phyloP scores from a whole-genome alignment of 2,888 invertebrate species.

The Axea sp. region DNA sequence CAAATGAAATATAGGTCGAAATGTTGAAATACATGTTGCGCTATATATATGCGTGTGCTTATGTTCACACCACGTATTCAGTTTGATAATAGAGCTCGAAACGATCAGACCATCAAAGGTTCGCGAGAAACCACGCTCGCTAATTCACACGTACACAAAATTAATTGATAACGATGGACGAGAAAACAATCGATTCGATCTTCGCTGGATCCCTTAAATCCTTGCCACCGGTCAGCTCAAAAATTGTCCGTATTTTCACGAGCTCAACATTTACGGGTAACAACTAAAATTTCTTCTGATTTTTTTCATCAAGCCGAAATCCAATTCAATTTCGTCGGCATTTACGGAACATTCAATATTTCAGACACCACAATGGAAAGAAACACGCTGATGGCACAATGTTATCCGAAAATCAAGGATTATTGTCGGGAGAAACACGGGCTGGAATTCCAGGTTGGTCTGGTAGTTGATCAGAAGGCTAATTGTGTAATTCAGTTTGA shows the following conservation, averaged over 20 bases:
- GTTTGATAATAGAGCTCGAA: constrained; percentile 50
- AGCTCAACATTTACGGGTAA: constrained; percentile 98
- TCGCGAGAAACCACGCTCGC: background rate
- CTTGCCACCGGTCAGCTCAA: constrained; percentile 96
- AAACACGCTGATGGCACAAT: constrained; percentile 98
- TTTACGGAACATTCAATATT: constrained; percentile 24
- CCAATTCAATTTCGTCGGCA: constrained; percentile 3
- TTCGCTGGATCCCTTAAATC: constrained; percentile 93
- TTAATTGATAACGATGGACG: constrained; percentile 85
- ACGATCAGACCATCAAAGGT: constrained; percentile 31
- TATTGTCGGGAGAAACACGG: constrained; percentile 98
- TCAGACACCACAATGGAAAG: constrained; percentile 97
- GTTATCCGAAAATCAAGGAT: constrained; percentile 97
- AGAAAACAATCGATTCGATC: constrained; percentile 92
- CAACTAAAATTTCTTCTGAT: constrained; percentile 56
- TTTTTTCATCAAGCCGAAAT: background rate
- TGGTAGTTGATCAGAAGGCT: constrained; percentile 54
- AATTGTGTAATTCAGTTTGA: constrained; percentile 3
- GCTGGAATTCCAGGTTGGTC: constrained; percentile 95
- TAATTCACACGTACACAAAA: constrained; percentile 11
- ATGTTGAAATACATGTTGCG: constrained; percentile 26
- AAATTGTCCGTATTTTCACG: constrained; percentile 98
- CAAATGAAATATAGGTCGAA: constrained; percentile 23
- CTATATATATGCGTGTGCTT: constrained; percentile 14
- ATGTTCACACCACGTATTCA: constrained; percentile 49